Evolutionary conservation across 2,113 vertebrate genomes (phyloP).

Genomic region (Paraplagusia blochii): DNA sequence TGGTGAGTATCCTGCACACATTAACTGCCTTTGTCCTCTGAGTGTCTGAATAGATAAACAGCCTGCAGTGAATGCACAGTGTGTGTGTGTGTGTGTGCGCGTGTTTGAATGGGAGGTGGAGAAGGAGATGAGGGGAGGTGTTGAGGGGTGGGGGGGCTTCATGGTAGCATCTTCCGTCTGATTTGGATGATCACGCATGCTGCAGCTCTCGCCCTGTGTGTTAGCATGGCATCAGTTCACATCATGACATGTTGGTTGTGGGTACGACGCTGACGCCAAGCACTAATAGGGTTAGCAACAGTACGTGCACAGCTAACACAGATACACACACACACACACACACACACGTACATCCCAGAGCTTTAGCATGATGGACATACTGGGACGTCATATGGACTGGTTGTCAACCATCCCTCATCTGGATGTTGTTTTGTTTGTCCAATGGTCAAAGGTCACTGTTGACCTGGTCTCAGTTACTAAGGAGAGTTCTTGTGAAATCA

Average conservation of each 20-base stretch:
- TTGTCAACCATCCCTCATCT: no score
- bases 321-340: no score
- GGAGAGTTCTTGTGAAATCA: no score
- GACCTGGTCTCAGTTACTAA: neutral
- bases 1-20: slow-evolving; percentile 61
- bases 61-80: slow-evolving; percentile 28
- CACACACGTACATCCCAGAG: neutral
- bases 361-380: neutral
- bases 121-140: no score
- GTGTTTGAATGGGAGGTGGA: slow-evolving; percentile 5
- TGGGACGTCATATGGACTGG: no score
- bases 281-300: slow-evolving; percentile 6
- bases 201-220: slow-evolving; percentile 14
- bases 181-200: slow-evolving; percentile 41
- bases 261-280: slow-evolving; percentile 17
- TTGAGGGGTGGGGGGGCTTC: neutral
- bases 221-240: slow-evolving; percentile 5
- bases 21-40: slow-evolving; percentile 53
- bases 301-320: slow-evolving; percentile 4
- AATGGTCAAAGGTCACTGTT: no score
- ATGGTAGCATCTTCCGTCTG: slow-evolving; percentile 6
- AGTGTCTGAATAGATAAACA: slow-evolving; percentile 17
- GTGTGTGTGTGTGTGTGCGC: slow-evolving; percentile 10
- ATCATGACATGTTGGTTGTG: slow-evolving; percentile 45
- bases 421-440: neutral